Evolutionary conservation across 2,797 vertebrate genomes (phyloP).

Genomic region (Neosalanx taihuensis): DNA sequence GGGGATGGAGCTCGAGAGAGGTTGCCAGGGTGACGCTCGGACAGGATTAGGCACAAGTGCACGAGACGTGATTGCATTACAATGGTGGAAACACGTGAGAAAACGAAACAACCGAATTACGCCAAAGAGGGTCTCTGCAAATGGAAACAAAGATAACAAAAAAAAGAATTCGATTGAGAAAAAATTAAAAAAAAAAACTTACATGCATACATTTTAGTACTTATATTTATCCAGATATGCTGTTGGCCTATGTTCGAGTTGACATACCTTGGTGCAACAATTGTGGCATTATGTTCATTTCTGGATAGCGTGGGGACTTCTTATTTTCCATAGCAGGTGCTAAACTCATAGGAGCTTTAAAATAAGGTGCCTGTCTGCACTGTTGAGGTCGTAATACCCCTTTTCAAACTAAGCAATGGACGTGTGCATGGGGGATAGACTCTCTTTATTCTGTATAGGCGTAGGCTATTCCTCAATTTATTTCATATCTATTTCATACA

Average conservation of each 20-base stretch:
- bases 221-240: background rate
- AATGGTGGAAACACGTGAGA: slow-evolving; percentile 79
- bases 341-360: slow-evolving; percentile 58
- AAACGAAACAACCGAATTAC: slow-evolving; percentile 58
- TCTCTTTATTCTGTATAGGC: slow-evolving; percentile 35
- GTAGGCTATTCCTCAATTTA: slow-evolving; percentile 53
- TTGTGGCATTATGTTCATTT: background rate
- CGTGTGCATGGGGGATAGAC: slow-evolving; percentile 31
- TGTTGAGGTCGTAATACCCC: slow-evolving; percentile 23
- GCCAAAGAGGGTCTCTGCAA: slow-evolving; percentile 43
- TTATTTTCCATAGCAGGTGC: slow-evolving; percentile 83
- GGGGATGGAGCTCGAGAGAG: slow-evolving; percentile 49
- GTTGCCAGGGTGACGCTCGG: slow-evolving; percentile 71
- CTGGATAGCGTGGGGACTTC: background rate
- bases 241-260: background rate
- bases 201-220: background rate
- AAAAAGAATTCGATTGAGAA: no score
- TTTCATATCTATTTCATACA: slow-evolving; percentile 77
- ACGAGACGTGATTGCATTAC: slow-evolving; percentile 78
- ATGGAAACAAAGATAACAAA: slow-evolving; percentile 20
- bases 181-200: no score
- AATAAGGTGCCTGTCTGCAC: slow-evolving; percentile 17
- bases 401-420: slow-evolving; percentile 28
- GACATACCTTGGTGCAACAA: background rate
- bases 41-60: slow-evolving; percentile 80